Evolutionary conservation across 2,797 vertebrate species (phyloP).

Genomic region (Antennarius maculatus): DNA sequence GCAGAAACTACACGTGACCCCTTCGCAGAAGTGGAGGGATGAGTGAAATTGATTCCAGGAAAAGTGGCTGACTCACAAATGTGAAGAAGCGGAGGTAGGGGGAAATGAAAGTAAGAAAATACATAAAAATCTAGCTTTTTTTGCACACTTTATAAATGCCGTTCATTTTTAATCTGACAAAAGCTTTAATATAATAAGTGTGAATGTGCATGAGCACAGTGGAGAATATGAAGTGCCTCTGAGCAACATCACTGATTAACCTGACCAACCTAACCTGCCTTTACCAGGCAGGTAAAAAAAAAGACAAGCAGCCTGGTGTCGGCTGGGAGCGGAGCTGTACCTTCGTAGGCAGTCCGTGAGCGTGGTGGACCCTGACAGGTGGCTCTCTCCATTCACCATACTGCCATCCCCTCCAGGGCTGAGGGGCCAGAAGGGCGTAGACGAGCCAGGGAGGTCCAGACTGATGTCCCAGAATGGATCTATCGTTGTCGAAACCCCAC

Average conservation of each 20-base stretch:
- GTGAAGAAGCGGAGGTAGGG: conserved; percentile 3
- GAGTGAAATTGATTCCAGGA: conserved; percentile 29
- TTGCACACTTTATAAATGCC: neutral
- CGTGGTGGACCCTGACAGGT: conserved; percentile 92
- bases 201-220: conserved; percentile 11
- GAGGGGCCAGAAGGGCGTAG: conserved; percentile 97
- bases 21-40: conserved; percentile 22
- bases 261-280: neutral
- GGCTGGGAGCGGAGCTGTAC: conserved; percentile 66
- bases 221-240: neutral
- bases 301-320: neutral
- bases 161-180: conserved; percentile 1
- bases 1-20: conserved; percentile 37
- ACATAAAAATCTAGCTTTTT: neutral
- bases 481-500: conserved; percentile 98
- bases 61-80: conserved; percentile 12
- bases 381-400: conserved; percentile 95
- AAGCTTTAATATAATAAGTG: neutral
- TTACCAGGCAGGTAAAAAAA: neutral
- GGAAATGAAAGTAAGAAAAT: conserved; percentile 3
- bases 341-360: conserved; percentile 98
- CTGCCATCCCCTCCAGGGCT: conserved; percentile 94
- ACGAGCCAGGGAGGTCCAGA: conserved; percentile 95
- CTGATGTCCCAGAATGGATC: conserved; percentile 99
- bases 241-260: neutral